Conservation (phyloP, 92 coral and sea anemone genomes). For the Zoanthus sociatus region DNA sequence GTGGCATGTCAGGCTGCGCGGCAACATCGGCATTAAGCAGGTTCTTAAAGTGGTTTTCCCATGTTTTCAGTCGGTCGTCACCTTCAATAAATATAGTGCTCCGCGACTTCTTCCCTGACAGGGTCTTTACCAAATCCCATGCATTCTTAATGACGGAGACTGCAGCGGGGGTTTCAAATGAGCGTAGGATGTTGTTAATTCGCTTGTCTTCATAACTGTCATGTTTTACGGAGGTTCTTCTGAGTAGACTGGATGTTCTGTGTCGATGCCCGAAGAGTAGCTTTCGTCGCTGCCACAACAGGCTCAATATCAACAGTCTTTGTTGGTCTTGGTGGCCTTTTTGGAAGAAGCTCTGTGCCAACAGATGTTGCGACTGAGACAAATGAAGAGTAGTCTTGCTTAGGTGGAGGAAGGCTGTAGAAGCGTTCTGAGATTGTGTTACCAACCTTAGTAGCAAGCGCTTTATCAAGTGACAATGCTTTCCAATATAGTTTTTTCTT, state of each 20-base stretch:
- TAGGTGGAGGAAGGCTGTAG: conserved; percentile 15
- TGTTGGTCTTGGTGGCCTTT: not conserved
- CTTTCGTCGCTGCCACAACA: not conserved
- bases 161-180: too few species aligned
- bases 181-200: too few species aligned
- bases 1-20: too few species aligned
- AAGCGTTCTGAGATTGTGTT: conserved; percentile 9
- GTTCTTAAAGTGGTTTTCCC: too few species aligned
- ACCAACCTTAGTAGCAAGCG: conserved; percentile 7
- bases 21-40: too few species aligned
- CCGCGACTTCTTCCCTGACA: conserved; percentile 14
- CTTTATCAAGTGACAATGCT: conserved; percentile 10
- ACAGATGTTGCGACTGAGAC: not conserved
- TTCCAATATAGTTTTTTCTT: conserved; percentile 7
- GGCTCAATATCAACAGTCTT: conserved; percentile 20
- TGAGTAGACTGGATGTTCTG: conserved; percentile 6
- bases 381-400: conserved; percentile 7
- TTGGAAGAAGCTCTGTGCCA: conserved; percentile 18
- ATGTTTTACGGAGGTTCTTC: not conserved
- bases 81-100: not conserved
- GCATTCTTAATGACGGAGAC: not conserved
- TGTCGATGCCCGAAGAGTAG: not conserved
- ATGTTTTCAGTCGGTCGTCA: too few species aligned
- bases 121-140: conserved; percentile 15
- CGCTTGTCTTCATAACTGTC: not conserved